These are phyloP conservation scores for Drosophila pseudotakahashii DNA, from an alignment of 2,888 invertebrate genomes.

Conservation along the genomic window DNA sequence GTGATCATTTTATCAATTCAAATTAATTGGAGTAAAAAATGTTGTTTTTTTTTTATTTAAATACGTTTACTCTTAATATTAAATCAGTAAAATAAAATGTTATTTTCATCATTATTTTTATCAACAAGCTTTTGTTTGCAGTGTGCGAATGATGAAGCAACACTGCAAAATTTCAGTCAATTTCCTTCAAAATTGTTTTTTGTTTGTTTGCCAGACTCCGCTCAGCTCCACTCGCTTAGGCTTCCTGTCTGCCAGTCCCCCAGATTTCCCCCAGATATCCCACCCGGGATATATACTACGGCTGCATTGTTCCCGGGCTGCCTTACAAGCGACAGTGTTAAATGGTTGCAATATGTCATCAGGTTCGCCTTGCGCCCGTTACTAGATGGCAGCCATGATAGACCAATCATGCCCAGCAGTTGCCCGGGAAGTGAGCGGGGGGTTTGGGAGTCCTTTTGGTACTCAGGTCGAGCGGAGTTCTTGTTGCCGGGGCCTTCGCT, in stretches of 20 bases:
- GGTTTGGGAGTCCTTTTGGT: conserved; percentile 15
- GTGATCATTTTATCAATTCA: too few species aligned
- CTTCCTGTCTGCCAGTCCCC: conserved; percentile 55
- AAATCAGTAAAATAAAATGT: too few species aligned
- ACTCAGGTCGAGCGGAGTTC: conserved; percentile 18
- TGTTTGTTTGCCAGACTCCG: conserved; percentile 69
- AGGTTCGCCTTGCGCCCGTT: conserved; percentile 60
- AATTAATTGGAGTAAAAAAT: too few species aligned
- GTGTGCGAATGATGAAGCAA: conserved; percentile 72
- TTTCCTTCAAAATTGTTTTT: conserved; percentile 78
- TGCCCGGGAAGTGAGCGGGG: conserved; percentile 7
- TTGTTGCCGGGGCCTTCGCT: conserved; percentile 26
- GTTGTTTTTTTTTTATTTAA: too few species aligned
- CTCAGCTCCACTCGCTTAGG: conserved; percentile 52
- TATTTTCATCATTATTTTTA: too few species aligned
- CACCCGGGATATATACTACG: conserved; percentile 28
- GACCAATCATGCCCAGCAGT: conserved; percentile 68
- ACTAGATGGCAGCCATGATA: conserved; percentile 73
- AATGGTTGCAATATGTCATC: conserved; percentile 83
- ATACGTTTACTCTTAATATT: too few species aligned
- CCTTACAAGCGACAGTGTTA: conserved; percentile 80
- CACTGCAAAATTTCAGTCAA: conserved; percentile 80
- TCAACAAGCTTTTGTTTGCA: not conserved
- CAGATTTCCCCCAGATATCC: not conserved
- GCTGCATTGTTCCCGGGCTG: conserved; percentile 59